Conservation (phyloP, 2,888 invertebrate genomes). For the Harpalus rufipes region DNA sequence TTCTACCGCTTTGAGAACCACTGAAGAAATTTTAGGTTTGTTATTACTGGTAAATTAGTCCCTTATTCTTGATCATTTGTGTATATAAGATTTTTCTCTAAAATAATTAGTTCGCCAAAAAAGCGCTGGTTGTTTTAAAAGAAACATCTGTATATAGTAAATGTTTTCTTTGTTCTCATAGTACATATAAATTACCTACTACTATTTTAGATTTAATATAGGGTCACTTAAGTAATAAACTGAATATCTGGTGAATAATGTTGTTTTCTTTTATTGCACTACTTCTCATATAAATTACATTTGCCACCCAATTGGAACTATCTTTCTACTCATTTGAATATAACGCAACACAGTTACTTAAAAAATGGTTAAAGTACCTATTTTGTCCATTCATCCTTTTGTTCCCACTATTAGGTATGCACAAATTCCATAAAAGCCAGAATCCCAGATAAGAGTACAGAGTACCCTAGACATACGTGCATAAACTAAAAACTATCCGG, state of each 20-base stretch:
- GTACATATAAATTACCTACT: too few relatives aligned
- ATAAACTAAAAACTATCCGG: slow-evolving; percentile 41
- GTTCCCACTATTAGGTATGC: slow-evolving; percentile 40
- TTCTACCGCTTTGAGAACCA: too few relatives aligned
- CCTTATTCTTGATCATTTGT: too few relatives aligned
- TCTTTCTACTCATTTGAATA: background rate
- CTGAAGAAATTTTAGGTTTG: too few relatives aligned
- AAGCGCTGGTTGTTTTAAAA: too few relatives aligned
- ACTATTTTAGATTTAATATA: background rate
- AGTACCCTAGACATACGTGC: slow-evolving; percentile 29
- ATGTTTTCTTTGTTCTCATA: too few relatives aligned
- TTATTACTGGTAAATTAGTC: too few relatives aligned
- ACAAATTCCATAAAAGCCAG: slow-evolving; percentile 31
- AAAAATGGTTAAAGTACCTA: background rate
- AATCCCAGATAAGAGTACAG: slow-evolving; percentile 22
- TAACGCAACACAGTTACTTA: background rate
- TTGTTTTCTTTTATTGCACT: too few relatives aligned
- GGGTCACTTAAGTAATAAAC: background rate
- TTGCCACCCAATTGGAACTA: background rate
- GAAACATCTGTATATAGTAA: too few relatives aligned
- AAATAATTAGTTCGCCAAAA: too few relatives aligned
- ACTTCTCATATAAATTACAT: slow-evolving; percentile 3
- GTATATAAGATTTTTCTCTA: too few relatives aligned
- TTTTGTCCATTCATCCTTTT: background rate
- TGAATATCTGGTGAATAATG: background rate